Evolutionary conservation across 1,140 invertebrate species (phyloP).

Genomic region (Macrocentrus cingulum): DNA sequence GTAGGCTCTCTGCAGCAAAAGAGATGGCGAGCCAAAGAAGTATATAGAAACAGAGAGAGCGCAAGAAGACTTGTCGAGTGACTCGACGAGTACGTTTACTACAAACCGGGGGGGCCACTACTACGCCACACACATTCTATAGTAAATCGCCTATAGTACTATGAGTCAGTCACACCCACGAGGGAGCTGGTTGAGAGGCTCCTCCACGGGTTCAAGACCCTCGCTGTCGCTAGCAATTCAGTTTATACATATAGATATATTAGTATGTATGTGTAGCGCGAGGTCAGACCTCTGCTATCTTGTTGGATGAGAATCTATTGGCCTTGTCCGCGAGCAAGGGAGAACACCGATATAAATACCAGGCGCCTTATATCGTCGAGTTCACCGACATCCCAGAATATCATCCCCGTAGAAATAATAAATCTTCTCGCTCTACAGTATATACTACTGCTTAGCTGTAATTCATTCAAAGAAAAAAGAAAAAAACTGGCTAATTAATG

Average conservation of each 20-base stretch:
- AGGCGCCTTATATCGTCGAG: conserved; percentile 4
- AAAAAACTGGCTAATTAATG: not conserved
- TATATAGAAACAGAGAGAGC: not conserved
- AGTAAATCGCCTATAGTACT: conserved; percentile 58
- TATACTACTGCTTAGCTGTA: not conserved
- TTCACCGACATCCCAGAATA: conserved; percentile 2
- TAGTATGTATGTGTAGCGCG: conserved; percentile 26
- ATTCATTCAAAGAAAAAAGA: too few relatives aligned
- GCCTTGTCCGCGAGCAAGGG: conserved; percentile 33
- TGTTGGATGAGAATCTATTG: conserved; percentile 38
- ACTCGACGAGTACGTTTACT: conserved; percentile 22
- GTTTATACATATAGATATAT: conserved; percentile 8
- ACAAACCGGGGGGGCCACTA: conserved; percentile 30
- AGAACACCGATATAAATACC: not conserved
- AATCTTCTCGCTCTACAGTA: not conserved
- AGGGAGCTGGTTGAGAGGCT: conserved; percentile 31
- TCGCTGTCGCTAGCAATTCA: conserved; percentile 35
- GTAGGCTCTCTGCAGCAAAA: not conserved
- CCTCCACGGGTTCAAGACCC: conserved; percentile 52
- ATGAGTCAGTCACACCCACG: conserved; percentile 59
- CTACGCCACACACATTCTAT: conserved; percentile 46
- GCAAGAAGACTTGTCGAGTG: conserved; percentile 20
- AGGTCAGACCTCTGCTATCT: conserved; percentile 31
- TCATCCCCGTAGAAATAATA: conserved; percentile 1
- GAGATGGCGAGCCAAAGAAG: not conserved